Evolutionary conservation across 2,888 invertebrate species (phyloP).

Genomic region (Hartigia nigra): DNA sequence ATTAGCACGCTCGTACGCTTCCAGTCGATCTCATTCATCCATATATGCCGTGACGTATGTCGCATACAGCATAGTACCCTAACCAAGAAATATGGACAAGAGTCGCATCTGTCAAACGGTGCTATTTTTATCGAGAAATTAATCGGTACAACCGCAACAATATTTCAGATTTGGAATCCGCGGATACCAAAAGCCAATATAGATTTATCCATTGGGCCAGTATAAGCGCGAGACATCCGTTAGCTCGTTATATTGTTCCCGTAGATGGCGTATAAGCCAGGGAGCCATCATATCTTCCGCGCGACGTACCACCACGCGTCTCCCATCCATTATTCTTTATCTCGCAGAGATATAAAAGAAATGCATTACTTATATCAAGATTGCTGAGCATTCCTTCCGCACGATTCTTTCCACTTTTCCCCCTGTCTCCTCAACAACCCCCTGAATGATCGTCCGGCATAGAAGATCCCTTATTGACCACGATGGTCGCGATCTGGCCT

Average conservation of each 20-base stretch:
- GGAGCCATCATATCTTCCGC: slow-evolving; percentile 56
- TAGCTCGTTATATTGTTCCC: neutral
- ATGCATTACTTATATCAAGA: slow-evolving; percentile 63
- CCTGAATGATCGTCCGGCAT: neutral
- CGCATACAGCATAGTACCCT: neutral
- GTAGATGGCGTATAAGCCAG: neutral
- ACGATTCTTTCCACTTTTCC: slow-evolving; percentile 11
- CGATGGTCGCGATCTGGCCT: neutral
- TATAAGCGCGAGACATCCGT: neutral
- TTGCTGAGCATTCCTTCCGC: slow-evolving; percentile 51
- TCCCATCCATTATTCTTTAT: slow-evolving; percentile 63
- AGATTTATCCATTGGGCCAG: neutral
- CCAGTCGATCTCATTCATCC: neutral
- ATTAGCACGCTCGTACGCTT: neutral
- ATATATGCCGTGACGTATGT: neutral
- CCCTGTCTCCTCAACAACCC: neutral
- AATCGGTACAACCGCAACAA: neutral
- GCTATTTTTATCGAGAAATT: neutral
- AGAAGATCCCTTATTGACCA: neutral
- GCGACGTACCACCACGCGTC: slow-evolving; percentile 40
- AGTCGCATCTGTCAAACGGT: neutral
- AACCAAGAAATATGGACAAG: neutral
- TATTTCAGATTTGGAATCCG: neutral
- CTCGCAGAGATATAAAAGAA: slow-evolving; percentile 60
- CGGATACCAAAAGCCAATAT: neutral